Evolutionary conservation across 1,140 invertebrate species (phyloP).

Genomic region (Diplogasteroides magnus): DNA sequence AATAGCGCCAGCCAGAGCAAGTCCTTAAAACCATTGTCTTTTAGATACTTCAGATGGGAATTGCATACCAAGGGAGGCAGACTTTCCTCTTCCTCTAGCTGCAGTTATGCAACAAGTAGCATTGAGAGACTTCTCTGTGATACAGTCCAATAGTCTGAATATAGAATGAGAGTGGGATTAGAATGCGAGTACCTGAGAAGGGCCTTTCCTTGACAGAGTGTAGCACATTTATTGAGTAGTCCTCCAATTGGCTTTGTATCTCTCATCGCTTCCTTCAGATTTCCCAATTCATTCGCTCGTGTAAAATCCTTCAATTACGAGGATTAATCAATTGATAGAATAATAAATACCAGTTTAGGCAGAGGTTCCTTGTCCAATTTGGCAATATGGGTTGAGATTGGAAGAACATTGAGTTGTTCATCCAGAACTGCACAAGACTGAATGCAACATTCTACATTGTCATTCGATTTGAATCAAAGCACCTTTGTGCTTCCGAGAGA

Average conservation of each 20-base stretch:
- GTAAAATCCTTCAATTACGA: too few species aligned
- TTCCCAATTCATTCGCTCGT: constrained; percentile 67
- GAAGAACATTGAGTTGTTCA: constrained; percentile 83
- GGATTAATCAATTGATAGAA: not conserved
- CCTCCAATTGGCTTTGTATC: constrained; percentile 84
- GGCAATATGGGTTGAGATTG: constrained; percentile 80
- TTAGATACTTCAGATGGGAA: not conserved
- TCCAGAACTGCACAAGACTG: constrained; percentile 83
- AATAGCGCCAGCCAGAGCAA: constrained; percentile 71
- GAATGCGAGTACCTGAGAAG: constrained; percentile 18
- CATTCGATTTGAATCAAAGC: too few species aligned
- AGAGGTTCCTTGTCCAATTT: constrained; percentile 66
- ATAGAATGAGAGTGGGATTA: constrained; percentile 72
- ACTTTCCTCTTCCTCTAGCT: constrained; percentile 91
- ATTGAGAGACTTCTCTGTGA: constrained; percentile 82
- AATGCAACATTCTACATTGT: too few species aligned
- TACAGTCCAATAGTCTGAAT: constrained; percentile 85
- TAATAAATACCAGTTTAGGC: constrained; percentile 52
- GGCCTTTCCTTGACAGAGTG: constrained; percentile 74
- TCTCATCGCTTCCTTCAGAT: constrained; percentile 71
- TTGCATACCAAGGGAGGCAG: constrained; percentile 70
- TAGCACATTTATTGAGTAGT: constrained; percentile 84
- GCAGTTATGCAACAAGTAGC: constrained; percentile 91
- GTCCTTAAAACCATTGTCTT: constrained; percentile 56
- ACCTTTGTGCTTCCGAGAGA: constrained; percentile 85